phyloP scores from a whole-genome alignment of 2,797 vertebrate species.

The Zalophus californianus region DNA sequence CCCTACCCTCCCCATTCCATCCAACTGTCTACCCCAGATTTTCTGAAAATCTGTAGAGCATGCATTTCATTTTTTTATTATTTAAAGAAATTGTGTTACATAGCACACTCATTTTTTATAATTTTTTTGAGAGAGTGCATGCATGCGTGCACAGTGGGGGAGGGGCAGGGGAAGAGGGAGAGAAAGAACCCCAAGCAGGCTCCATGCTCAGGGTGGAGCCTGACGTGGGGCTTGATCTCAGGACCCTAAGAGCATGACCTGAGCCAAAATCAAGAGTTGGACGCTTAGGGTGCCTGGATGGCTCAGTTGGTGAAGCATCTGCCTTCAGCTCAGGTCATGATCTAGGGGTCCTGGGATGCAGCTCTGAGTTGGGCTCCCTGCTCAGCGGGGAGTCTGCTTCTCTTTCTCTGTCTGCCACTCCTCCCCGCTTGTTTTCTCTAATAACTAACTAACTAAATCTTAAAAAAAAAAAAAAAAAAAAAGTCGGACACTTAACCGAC shows the following conservation, averaged over 20 bases:
- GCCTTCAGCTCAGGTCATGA: neutral
- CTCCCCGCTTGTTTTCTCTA: neutral
- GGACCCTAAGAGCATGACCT: too few relatives aligned
- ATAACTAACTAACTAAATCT: too few relatives aligned
- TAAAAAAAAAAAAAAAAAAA: neutral
- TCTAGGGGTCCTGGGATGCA: neutral
- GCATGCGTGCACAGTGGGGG: too few relatives aligned
- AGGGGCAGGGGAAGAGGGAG: too few relatives aligned
- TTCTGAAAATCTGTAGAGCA: neutral
- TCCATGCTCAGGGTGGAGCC: too few relatives aligned
- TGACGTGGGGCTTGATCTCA: too few relatives aligned
- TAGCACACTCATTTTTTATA: too few relatives aligned
- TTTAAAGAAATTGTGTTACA: too few relatives aligned
- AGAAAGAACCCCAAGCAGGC: too few relatives aligned
- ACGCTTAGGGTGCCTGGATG: neutral
- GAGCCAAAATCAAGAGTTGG: neutral
- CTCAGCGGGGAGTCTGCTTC: neutral
- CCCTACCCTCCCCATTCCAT: neutral
- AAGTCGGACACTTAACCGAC: neutral
- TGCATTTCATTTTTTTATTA: constrained; percentile 22
- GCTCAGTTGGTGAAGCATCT: neutral
- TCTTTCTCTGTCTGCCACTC: neutral
- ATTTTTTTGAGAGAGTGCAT: too few relatives aligned
- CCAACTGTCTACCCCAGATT: neutral
- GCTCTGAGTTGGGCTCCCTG: neutral